Evolutionary conservation across 1,140 invertebrate species (phyloP).

Genomic region (Pachyrhynchus sulphureomaculatus): DNA sequence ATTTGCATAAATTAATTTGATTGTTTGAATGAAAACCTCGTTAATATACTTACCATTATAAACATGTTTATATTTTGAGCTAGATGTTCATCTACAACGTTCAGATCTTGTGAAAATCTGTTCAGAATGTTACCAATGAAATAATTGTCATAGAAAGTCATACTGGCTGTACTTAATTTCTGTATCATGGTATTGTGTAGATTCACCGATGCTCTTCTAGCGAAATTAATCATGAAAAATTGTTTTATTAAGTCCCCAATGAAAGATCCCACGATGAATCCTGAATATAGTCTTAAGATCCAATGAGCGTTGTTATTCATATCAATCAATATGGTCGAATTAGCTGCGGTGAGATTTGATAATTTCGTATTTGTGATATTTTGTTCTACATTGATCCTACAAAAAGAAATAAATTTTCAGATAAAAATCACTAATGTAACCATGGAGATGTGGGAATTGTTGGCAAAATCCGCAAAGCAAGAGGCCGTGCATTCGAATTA

Average conservation of each 20-base stretch:
- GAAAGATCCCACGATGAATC: constrained; percentile 5
- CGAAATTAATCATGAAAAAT: constrained; percentile 19
- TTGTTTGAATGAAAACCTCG: no score
- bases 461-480: no score
- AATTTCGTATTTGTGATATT: constrained; percentile 19
- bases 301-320: constrained; percentile 12
- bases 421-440: background rate
- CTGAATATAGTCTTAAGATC: constrained; percentile 22
- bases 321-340: background rate
- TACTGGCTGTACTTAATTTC: constrained; percentile 34
- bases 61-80: constrained; percentile 17
- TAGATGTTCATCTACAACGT: constrained; percentile 37
- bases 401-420: background rate
- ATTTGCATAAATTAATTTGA: no score
- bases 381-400: constrained; percentile 35
- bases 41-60: constrained; percentile 30
- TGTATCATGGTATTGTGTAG: constrained; percentile 38
- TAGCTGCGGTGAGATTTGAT: constrained; percentile 1
- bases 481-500: no score
- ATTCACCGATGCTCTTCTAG: constrained; percentile 33
- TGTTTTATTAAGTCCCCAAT: constrained; percentile 19
- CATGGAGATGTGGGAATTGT: background rate
- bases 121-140: constrained; percentile 45
- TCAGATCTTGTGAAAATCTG: constrained; percentile 44
- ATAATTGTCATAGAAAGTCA: constrained; percentile 43